A percentile compares a stretch with the other conserved stretches of the same genome.
Conservation (phyloP, 2,113 vertebrate species). For the Chrysochloris asiatica region DNA sequence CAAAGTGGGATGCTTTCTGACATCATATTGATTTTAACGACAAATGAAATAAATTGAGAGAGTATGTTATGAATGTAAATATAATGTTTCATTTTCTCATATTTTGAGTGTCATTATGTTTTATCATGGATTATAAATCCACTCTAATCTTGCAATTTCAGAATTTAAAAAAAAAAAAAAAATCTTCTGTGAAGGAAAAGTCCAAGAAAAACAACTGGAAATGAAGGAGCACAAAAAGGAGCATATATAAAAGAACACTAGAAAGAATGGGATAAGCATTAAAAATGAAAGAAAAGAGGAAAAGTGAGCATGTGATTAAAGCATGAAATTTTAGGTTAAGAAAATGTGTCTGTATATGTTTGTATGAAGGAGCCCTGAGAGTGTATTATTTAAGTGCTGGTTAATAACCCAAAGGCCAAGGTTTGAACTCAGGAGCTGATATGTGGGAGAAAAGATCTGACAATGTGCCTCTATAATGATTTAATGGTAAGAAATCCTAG, state of each 20-base stretch:
- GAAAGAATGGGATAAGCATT: neutral
- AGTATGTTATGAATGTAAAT: conserved; percentile 14
- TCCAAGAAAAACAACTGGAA: conserved; percentile 25
- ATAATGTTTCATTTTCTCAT: neutral
- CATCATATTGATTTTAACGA: neutral
- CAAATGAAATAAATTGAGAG: neutral
- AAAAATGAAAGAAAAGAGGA: neutral
- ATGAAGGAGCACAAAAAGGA: neutral
- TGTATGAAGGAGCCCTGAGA: neutral
- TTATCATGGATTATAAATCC: conserved; percentile 7
- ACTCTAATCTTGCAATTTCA: conserved; percentile 25
- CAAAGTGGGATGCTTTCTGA: conserved; percentile 39
- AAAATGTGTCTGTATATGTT: neutral
- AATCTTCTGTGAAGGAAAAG: neutral
- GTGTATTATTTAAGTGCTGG: neutral
- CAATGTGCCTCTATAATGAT: neutral
- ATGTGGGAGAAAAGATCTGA: neutral
- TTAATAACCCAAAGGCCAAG: neutral
- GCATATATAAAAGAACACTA: neutral
- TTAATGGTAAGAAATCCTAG: neutral
- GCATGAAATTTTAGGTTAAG: neutral
- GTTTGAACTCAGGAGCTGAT: neutral
- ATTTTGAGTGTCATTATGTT: neutral
- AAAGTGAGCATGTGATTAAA: neutral
- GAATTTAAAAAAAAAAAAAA: neutral